phyloP scores from a whole-genome alignment of 2,113 vertebrate genomes.

The Dermatemys mawii region DNA sequence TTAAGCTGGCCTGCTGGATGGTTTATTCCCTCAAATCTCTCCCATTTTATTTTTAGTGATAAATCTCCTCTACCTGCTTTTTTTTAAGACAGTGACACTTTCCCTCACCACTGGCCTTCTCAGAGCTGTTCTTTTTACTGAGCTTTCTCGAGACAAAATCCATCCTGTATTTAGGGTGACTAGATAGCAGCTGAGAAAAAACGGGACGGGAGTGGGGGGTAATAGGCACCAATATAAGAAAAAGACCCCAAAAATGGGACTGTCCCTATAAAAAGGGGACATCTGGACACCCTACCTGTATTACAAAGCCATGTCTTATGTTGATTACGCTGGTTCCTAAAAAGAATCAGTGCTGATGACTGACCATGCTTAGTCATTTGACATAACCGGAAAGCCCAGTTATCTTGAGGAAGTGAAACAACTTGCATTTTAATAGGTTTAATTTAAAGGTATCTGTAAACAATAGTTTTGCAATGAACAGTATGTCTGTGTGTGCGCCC shows the following conservation, averaged over 20 bases:
- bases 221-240: too few relatives aligned
- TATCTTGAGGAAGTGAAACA: constrained; percentile 22
- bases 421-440: constrained; percentile 9
- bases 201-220: too few relatives aligned
- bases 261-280: too few relatives aligned
- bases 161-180: too few relatives aligned
- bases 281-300: too few relatives aligned
- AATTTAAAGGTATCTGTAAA: constrained; percentile 46
- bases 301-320: background rate
- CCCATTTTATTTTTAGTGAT: background rate
- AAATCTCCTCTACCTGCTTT: background rate
- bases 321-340: constrained; percentile 13
- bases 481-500: background rate
- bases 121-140: background rate
- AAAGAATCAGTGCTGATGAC: background rate
- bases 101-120: background rate
- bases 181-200: too few relatives aligned
- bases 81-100: background rate
- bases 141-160: constrained; percentile 1
- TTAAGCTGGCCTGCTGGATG: background rate
- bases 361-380: constrained; percentile 26
- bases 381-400: constrained; percentile 52
- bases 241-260: too few relatives aligned
- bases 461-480: constrained; percentile 18
- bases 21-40: background rate